phyloP scores from a whole-genome alignment of 2,888 invertebrate genomes.

The Dynastes tityus region DNA sequence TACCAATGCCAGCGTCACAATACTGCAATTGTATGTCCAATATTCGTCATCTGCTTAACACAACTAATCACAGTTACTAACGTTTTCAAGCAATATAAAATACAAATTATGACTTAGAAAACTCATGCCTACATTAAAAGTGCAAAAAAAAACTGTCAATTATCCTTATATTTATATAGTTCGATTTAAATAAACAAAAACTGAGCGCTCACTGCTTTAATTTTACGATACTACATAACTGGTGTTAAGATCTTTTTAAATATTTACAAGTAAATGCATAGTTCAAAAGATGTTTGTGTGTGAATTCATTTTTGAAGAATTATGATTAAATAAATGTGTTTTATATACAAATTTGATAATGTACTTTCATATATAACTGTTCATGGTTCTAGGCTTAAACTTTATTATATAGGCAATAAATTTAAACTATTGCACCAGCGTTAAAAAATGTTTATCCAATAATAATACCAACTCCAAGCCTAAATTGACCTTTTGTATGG shows the following conservation, averaged over 20 bases:
- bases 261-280: conserved; percentile 51
- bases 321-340: conserved; percentile 22
- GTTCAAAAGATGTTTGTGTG: conserved; percentile 16
- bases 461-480: conserved; percentile 94
- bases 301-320: conserved; percentile 29
- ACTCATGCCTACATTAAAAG: conserved; percentile 30
- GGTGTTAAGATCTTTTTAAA: conserved; percentile 38
- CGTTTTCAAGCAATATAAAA: conserved; percentile 46
- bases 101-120: conserved; percentile 50
- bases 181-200: conserved; percentile 44
- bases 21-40: neutral
- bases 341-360: conserved; percentile 45
- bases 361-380: conserved; percentile 33
- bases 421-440: conserved; percentile 48
- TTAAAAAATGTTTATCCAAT: conserved; percentile 80
- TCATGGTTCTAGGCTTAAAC: conserved; percentile 47
- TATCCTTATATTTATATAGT: conserved; percentile 35
- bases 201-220: conserved; percentile 45
- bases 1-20: neutral
- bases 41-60: neutral
- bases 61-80: neutral
- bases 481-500: conserved; percentile 93
- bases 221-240: conserved; percentile 47
- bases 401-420: conserved; percentile 49
- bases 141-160: conserved; percentile 35